Conservation (phyloP, 2,888 invertebrate species). For the Eurois occulta region DNA sequence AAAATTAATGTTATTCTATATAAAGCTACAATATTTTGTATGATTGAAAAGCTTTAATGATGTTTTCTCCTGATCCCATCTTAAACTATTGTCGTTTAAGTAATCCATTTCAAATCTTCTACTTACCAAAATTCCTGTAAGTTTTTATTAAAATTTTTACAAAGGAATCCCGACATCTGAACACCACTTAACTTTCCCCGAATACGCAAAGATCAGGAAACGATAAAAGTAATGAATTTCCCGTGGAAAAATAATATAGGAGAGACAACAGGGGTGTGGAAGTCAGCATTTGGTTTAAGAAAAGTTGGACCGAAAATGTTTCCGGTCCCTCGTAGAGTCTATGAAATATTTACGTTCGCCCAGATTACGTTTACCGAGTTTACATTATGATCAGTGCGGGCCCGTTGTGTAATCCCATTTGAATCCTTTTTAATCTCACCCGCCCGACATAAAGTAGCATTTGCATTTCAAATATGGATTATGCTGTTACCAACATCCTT, state of each 20-base stretch:
- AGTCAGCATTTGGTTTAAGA: slow-evolving; percentile 51
- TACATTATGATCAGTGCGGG: slow-evolving; percentile 70
- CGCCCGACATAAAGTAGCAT: slow-evolving; percentile 64
- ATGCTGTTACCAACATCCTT: slow-evolving; percentile 62
- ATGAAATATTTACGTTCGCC: slow-evolving; percentile 66
- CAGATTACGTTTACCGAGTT: slow-evolving; percentile 69
- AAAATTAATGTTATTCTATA: background rate
- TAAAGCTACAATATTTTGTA: background rate
- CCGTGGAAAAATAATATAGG: slow-evolving; percentile 37
- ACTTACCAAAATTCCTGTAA: background rate
- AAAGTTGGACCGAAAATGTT: slow-evolving; percentile 55
- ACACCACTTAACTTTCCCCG: slow-evolving; percentile 42
- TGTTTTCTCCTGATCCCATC: no score
- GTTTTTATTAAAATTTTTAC: background rate
- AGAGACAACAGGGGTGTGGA: slow-evolving; percentile 36
- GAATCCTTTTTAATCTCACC: slow-evolving; percentile 76
- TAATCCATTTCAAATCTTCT: slow-evolving; percentile 11
- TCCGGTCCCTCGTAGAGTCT: slow-evolving; percentile 55
- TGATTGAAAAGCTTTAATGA: background rate
- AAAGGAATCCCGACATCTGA: slow-evolving; percentile 31
- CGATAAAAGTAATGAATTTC: slow-evolving; percentile 50
- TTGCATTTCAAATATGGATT: slow-evolving; percentile 73
- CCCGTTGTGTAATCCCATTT: slow-evolving; percentile 68
- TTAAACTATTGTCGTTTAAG: background rate
- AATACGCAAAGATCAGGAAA: slow-evolving; percentile 38